These are phyloP conservation scores for Uropsilus gracilis DNA, from an alignment of 2,113 vertebrate species.

Conservation along the genomic window DNA sequence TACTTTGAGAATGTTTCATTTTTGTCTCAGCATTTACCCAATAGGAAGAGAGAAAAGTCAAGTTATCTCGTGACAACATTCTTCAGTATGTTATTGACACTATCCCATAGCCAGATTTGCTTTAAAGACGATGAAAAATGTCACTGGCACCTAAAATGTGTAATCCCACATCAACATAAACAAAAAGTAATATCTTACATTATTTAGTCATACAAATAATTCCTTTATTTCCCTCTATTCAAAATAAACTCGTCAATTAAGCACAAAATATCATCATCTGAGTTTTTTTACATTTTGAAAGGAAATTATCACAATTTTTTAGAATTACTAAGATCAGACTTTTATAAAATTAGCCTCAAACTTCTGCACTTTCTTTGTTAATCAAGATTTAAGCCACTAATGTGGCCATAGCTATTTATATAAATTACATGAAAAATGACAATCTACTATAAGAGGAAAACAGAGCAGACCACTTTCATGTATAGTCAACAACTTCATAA, in stretches of 20 bases:
- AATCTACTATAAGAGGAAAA: neutral
- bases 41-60: conserved; percentile 43
- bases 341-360: neutral
- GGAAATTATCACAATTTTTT: neutral
- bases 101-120: neutral
- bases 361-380: neutral
- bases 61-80: neutral
- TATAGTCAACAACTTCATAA: neutral
- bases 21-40: conserved; percentile 6
- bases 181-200: neutral
- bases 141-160: neutral
- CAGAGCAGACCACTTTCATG: neutral
- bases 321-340: neutral
- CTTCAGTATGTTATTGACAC: conserved; percentile 16
- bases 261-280: neutral
- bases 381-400: neutral
- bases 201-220: neutral
- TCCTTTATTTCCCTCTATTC: neutral
- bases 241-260: neutral
- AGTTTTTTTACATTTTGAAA: neutral
- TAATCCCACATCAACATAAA: neutral
- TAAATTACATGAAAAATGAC: neutral
- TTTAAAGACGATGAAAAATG: neutral
- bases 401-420: neutral
- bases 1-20: neutral